A percentile compares a stretch with the other conserved stretches of the same genome.
phyloP scores from a whole-genome alignment of 2,797 vertebrate genomes.

The Sebastiscus tertius region DNA sequence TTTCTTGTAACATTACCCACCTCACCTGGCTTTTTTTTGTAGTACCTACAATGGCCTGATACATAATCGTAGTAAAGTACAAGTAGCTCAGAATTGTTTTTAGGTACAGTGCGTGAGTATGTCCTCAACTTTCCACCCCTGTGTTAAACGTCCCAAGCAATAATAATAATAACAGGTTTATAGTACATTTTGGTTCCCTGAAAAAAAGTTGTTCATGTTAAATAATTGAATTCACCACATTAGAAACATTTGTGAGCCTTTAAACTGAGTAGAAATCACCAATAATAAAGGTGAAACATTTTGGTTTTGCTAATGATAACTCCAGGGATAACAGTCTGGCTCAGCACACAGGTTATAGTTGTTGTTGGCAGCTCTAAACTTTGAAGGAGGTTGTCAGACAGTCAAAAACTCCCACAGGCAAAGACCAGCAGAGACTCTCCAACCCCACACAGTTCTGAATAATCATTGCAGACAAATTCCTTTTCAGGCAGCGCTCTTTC shows the following conservation, averaged over 20 bases:
- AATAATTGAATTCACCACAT: background rate
- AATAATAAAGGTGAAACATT: background rate
- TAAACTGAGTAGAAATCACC: background rate
- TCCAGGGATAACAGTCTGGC: background rate
- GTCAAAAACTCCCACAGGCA: background rate
- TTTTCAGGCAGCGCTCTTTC: background rate
- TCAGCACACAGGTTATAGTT: background rate
- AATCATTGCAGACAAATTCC: background rate
- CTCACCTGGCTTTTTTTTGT: no score
- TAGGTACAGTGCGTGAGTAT: background rate
- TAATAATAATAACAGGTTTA: background rate
- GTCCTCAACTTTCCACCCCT: background rate
- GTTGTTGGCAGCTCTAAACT: background rate
- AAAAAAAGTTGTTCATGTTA: background rate
- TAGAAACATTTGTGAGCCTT: background rate
- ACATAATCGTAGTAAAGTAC: background rate
- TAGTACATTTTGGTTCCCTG: background rate
- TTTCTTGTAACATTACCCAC: no score
- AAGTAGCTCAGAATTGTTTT: background rate
- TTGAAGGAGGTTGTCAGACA: background rate
- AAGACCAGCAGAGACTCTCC: background rate
- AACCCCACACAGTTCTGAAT: background rate
- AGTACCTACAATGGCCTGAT: no score
- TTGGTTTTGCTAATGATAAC: background rate
- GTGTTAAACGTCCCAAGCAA: background rate